Evolutionary conservation across 2,888 invertebrate species (phyloP).

Genomic region (Baccha elongata): DNA sequence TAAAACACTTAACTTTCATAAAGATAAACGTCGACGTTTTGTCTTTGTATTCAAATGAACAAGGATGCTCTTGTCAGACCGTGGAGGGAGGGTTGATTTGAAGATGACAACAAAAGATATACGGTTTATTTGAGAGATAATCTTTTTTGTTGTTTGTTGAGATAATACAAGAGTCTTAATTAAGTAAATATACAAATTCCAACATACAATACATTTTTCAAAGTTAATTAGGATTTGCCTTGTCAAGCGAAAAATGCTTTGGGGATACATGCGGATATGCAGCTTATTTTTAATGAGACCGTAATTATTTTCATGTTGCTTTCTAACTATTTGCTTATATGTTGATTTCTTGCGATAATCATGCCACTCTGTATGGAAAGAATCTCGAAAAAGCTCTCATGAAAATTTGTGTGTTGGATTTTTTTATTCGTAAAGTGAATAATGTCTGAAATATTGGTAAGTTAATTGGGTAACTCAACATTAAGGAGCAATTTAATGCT

Average conservation of each 20-base stretch:
- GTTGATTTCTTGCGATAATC: no score
- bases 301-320: neutral
- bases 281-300: neutral
- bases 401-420: no score
- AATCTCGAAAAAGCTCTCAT: no score
- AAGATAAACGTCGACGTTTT: slow-evolving; percentile 1
- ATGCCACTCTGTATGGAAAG: no score
- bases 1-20: slow-evolving; percentile 16
- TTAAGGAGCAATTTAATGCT: no score
- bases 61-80: neutral
- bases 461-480: no score
- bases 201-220: neutral
- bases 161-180: slow-evolving; percentile 15
- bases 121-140: neutral
- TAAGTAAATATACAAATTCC: neutral
- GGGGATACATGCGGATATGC: neutral
- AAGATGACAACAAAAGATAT: slow-evolving; percentile 13
- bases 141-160: slow-evolving; percentile 10
- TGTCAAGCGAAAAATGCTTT: neutral
- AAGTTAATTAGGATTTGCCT: neutral
- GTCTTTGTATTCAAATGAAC: neutral
- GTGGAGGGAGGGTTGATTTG: neutral
- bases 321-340: neutral
- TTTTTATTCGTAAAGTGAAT: no score
- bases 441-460: no score